Percentiles rank a stretch among this genome's conserved stretches.
Evolutionary conservation across 2,113 vertebrate species (phyloP).

Genomic region (Microtus ochrogaster): DNA sequence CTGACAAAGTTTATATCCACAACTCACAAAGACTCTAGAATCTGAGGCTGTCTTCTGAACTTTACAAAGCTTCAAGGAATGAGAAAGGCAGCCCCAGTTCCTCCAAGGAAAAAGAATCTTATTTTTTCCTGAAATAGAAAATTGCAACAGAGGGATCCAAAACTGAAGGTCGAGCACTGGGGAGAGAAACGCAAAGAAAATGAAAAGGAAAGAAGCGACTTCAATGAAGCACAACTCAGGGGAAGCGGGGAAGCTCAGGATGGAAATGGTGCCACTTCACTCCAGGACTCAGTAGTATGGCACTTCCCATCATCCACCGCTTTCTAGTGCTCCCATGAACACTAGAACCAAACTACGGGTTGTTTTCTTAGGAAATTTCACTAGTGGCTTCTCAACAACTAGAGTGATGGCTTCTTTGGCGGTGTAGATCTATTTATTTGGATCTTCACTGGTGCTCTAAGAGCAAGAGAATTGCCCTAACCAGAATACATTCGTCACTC

Average conservation of each 20-base stretch:
- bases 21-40: conserved; percentile 10
- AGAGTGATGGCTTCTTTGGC: not conserved
- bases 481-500: not conserved
- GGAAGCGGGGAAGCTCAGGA: not conserved
- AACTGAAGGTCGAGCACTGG: not conserved
- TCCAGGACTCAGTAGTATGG: not conserved
- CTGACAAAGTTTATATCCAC: not conserved
- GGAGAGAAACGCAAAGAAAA: not conserved
- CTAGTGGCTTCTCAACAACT: not conserved
- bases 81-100: not conserved
- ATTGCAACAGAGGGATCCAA: not conserved
- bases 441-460: not conserved
- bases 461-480: not conserved
- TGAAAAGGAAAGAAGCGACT: not conserved
- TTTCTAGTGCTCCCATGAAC: not conserved
- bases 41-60: not conserved
- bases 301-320: too few relatives aligned
- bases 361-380: conserved; percentile 14
- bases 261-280: not conserved
- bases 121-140: not conserved
- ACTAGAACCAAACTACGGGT: not conserved
- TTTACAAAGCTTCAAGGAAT: not conserved
- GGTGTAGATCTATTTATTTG: not conserved
- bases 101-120: not conserved
- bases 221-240: not conserved